phyloP scores from a whole-genome alignment of 2,797 vertebrate genomes.

The Lagocephalus sceleratus region DNA sequence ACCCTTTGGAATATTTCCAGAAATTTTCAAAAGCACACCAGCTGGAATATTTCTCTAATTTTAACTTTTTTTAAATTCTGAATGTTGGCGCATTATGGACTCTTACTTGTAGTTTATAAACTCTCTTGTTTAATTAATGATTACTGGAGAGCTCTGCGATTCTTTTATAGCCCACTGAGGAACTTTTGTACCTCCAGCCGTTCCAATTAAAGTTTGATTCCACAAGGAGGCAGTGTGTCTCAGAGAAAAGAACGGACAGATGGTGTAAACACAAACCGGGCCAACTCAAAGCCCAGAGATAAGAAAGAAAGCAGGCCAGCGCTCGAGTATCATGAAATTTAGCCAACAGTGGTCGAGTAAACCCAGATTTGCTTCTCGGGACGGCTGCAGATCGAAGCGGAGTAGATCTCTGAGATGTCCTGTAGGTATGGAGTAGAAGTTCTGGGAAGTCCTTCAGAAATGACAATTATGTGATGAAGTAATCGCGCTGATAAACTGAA shows the following conservation, averaged over 20 bases:
- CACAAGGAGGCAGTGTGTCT: slow-evolving; percentile 59
- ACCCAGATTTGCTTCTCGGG: slow-evolving; percentile 9
- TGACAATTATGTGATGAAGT: no score
- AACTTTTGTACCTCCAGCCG: not conserved
- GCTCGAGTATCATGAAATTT: slow-evolving; percentile 13
- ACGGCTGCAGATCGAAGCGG: slow-evolving; percentile 7
- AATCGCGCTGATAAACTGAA: no score
- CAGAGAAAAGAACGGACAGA: slow-evolving; percentile 28
- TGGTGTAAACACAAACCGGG: slow-evolving; percentile 28
- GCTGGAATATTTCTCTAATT: no score
- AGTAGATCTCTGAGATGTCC: not conserved
- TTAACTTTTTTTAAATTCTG: no score
- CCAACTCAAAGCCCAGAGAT: slow-evolving; percentile 20
- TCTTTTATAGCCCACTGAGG: not conserved
- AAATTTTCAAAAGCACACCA: no score
- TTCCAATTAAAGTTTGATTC: slow-evolving; percentile 21
- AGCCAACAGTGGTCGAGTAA: slow-evolving; percentile 11
- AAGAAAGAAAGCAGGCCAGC: slow-evolving; percentile 14
- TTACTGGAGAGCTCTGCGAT: not conserved
- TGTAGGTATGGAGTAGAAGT: not conserved
- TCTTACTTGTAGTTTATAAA: no score
- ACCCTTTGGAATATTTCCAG: no score
- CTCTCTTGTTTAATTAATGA: no score
- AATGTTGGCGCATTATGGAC: no score
- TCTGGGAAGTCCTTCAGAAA: not conserved